Percentiles rank a stretch among this genome's conserved stretches.
Evolutionary conservation across 1,140 invertebrate species (phyloP).

Genomic region (Apis laboriosa): DNA sequence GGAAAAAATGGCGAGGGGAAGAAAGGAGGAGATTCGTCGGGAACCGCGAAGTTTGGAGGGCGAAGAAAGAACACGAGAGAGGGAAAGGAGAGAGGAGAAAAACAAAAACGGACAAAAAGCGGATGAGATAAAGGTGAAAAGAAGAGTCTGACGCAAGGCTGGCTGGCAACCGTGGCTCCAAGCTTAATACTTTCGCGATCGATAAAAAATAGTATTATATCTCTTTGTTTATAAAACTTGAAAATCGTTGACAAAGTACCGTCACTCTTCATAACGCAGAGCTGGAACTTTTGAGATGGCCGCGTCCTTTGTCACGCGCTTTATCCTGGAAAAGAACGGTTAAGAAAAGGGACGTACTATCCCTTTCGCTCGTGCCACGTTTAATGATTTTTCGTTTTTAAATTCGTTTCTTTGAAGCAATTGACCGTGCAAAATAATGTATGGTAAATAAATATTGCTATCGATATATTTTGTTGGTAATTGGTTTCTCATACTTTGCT

Average conservation of each 20-base stretch:
- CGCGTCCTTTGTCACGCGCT: not conserved
- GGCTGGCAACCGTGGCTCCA: not conserved
- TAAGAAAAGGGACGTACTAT: not conserved
- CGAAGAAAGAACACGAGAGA: not conserved
- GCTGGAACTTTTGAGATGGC: not conserved
- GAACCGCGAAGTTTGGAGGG: constrained; percentile 28
- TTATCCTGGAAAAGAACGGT: not conserved
- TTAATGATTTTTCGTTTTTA: too few species aligned
- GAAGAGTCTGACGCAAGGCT: constrained; percentile 26
- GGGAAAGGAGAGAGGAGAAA: too few species aligned
- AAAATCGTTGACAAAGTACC: not conserved
- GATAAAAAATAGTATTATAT: constrained; percentile 27
- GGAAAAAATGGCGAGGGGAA: not conserved
- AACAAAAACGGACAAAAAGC: not conserved
- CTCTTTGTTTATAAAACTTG: constrained; percentile 29
- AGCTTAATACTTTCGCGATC: constrained; percentile 33
- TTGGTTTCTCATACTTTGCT: too few species aligned
- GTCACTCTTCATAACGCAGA: not conserved
- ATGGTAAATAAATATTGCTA: too few species aligned
- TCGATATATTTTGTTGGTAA: too few species aligned
- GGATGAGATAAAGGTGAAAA: constrained; percentile 25
- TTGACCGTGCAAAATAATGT: not conserved
- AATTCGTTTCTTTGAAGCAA: not conserved
- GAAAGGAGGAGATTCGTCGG: constrained; percentile 31
- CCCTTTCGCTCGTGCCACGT: not conserved